These are phyloP conservation scores for Theretra japonica DNA, from an alignment of 2,888 invertebrate species.

Conservation along the genomic window DNA sequence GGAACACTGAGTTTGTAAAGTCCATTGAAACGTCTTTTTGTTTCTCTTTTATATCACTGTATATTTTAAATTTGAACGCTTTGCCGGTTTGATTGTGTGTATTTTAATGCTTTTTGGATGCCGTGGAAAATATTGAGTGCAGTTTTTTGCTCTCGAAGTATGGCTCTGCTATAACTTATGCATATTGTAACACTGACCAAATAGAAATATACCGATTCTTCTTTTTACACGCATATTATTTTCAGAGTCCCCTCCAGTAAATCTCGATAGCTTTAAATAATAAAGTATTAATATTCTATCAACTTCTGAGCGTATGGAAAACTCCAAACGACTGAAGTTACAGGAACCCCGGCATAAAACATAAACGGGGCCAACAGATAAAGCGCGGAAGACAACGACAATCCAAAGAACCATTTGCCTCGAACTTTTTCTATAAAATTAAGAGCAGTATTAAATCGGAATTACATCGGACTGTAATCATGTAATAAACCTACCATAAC, in stretches of 20 bases:
- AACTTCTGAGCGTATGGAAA: background rate
- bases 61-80: no score
- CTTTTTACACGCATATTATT: no score
- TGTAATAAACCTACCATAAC: background rate
- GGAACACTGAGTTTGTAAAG: background rate
- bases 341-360: background rate
- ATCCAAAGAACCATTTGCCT: conserved; percentile 26
- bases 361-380: conserved; percentile 1
- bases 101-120: no score
- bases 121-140: no score
- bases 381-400: background rate
- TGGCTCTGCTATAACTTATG: no score
- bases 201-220: no score
- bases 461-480: background rate
- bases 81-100: no score
- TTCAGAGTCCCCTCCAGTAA: no score
- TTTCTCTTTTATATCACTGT: background rate
- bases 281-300: background rate
- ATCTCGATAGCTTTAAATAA: background rate
- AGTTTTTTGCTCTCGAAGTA: no score
- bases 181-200: no score
- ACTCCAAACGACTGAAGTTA: background rate
- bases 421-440: conserved; percentile 43
- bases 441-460: conserved; percentile 38
- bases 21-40: background rate